These are phyloP conservation scores for Diadegma fenestrale DNA, from an alignment of 2,888 invertebrate species.

Conservation along the genomic window DNA sequence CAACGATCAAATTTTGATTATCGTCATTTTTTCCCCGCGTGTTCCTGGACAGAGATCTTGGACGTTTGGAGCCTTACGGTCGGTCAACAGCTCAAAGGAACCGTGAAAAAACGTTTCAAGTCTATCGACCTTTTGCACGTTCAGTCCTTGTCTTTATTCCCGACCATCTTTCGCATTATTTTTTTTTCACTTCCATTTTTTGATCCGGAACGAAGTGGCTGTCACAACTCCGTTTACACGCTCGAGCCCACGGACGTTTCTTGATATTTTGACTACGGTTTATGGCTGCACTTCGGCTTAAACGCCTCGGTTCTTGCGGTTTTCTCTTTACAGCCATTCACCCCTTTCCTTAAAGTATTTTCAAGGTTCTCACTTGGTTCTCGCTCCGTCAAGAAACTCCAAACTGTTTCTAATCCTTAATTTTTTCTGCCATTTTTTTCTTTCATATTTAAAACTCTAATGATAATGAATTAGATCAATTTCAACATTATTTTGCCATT, in stretches of 20 bases:
- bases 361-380: neutral
- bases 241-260: neutral
- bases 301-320: constrained; percentile 2
- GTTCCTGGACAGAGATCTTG: neutral
- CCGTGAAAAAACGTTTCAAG: neutral
- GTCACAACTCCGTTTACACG: neutral
- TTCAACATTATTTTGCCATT: neutral
- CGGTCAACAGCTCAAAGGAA: neutral
- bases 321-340: neutral
- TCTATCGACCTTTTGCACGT: neutral
- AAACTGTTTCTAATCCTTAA: neutral
- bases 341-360: neutral
- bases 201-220: neutral
- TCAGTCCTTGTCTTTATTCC: neutral
- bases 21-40: neutral
- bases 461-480: neutral
- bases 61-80: neutral
- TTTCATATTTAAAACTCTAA: neutral
- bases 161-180: neutral
- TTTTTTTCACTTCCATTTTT: neutral
- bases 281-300: neutral
- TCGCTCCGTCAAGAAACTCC: neutral
- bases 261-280: neutral
- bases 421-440: neutral
- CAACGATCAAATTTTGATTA: neutral